phyloP scores from a whole-genome alignment of 2,888 invertebrate species.

The Hemicrepidius hirtus region DNA sequence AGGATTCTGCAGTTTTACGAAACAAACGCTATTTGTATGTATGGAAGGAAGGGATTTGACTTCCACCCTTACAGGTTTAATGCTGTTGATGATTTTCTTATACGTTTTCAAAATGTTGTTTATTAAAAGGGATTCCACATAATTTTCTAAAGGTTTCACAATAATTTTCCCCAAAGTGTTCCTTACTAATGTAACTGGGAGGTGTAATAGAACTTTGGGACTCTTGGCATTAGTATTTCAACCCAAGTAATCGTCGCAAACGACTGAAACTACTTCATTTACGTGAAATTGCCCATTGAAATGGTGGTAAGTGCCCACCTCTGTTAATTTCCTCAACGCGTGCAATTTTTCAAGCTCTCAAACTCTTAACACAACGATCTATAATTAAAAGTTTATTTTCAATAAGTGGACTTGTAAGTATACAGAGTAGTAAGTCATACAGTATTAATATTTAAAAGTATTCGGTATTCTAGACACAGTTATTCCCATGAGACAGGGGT shows the following conservation, averaged over 20 bases:
- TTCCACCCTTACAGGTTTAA: too few relatives aligned
- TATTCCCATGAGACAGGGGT: slow-evolving; percentile 65
- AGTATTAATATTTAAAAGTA: slow-evolving; percentile 61
- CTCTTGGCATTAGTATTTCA: slow-evolving; percentile 10
- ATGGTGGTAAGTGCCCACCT: slow-evolving; percentile 13
- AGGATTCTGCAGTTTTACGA: not conserved
- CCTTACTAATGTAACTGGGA: not conserved
- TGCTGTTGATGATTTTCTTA: too few relatives aligned
- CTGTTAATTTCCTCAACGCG: slow-evolving; percentile 4
- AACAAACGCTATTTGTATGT: not conserved
- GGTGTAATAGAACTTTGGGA: not conserved
- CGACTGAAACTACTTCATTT: slow-evolving; percentile 14
- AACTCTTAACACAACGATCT: not conserved
- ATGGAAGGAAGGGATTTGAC: too few relatives aligned
- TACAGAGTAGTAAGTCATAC: slow-evolving; percentile 58
- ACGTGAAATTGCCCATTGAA: slow-evolving; percentile 15
- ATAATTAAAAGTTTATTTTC: slow-evolving; percentile 40
- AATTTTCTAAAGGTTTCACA: not conserved
- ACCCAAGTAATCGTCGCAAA: slow-evolving; percentile 20
- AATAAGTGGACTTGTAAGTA: slow-evolving; percentile 46
- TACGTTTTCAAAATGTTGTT: too few relatives aligned
- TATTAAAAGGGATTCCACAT: too few relatives aligned
- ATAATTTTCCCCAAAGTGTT: not conserved
- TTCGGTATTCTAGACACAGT: slow-evolving; percentile 67
- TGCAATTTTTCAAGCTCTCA: not conserved